Base-by-base conservation (phyloP, 2,888 invertebrate genomes). In the Oegoconia quadripuncta region DNA sequence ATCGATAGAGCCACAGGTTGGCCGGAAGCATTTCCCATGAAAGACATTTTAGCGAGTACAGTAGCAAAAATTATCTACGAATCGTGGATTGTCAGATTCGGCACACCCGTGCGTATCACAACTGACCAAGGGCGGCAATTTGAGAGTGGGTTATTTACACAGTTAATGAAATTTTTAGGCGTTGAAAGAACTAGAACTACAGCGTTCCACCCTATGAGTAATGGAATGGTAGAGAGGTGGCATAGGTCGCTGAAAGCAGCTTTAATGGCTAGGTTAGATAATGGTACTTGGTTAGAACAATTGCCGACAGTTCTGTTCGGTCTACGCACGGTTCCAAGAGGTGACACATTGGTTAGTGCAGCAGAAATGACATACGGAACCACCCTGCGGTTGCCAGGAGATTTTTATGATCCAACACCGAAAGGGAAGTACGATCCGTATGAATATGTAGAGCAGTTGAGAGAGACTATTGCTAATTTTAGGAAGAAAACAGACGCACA, bases 11-110 rank as follows among this genome's bases (percentile, higher is more conserved):
- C 6, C n/a, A 54, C 52, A 8, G 17, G 48, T 4, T 56, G 60
- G 57, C 55, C 57, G 1, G 55, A 59, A 39, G 55, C 46, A 1
- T 27, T 42, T 17, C 51, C 54, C 1, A 23, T 48, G 2, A 6
- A 16, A n/a, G 50, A 51, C 8, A 51, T 48, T 14, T 41, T 43
- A 9, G 52, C 48, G 1, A 47, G 51, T 8, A 43, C 33, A 1
- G 45, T 53, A 2, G 50, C 55, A 1, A 46, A 42, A 29, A 27
- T 26, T 1, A 16, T 54, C 5, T 52, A 48, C 36, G 40, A 45
- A 12, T 16, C n/a, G 1, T 55, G 52, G 51, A 41, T 55, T 4
- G 17, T 16, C 1, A 28, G 50, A 7, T 50, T 38, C 16, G 52
- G 53, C 11, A 34, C 39, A 23, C 44, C 43, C 2, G 12, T 28